Percentiles rank a stretch among this genome's conserved stretches.
Conservation (phyloP, 2,113 vertebrate species). For the Azemiops feae region DNA sequence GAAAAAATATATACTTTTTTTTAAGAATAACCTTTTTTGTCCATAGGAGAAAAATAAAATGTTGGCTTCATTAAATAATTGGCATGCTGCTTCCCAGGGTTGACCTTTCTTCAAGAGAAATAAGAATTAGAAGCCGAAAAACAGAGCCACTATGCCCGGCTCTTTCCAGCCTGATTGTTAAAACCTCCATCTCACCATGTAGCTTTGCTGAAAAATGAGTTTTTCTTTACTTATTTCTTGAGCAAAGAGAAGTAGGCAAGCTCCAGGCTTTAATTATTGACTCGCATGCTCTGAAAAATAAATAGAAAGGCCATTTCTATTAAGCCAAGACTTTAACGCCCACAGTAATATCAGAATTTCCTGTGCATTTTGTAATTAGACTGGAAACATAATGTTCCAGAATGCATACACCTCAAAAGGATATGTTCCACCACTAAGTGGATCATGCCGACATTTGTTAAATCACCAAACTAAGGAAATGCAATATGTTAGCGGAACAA, state of each 20-base stretch:
- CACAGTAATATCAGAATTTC: constrained; percentile 50
- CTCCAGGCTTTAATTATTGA: constrained; percentile 65
- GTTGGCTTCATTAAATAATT: constrained; percentile 45
- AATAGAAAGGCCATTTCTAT: constrained; percentile 53
- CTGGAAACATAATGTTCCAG: constrained; percentile 49
- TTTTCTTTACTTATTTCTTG: constrained; percentile 55
- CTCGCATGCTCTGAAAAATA: constrained; percentile 53
- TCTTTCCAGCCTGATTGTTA: constrained; percentile 41
- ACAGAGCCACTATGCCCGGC: constrained; percentile 26
- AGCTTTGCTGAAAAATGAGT: constrained; percentile 49
- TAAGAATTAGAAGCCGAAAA: constrained; percentile 51
- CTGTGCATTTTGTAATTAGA: constrained; percentile 57
- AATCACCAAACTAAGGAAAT: constrained; percentile 1
- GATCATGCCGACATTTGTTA: constrained; percentile 36
- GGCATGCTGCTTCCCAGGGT: constrained; percentile 41
- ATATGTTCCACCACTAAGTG: constrained; percentile 34
- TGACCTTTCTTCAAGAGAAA: constrained; percentile 54
- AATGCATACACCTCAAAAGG: constrained; percentile 45
- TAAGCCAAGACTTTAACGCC: constrained; percentile 44
- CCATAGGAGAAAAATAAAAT: neutral
- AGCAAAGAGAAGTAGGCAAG: constrained; percentile 51
- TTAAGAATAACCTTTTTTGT: constrained; percentile 33
- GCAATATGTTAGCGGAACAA: neutral
- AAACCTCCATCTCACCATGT: constrained; percentile 50
- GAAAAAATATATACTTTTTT: neutral